Conservation (phyloP, 2,113 vertebrate species). For the Sakesphorus luctuosus region DNA sequence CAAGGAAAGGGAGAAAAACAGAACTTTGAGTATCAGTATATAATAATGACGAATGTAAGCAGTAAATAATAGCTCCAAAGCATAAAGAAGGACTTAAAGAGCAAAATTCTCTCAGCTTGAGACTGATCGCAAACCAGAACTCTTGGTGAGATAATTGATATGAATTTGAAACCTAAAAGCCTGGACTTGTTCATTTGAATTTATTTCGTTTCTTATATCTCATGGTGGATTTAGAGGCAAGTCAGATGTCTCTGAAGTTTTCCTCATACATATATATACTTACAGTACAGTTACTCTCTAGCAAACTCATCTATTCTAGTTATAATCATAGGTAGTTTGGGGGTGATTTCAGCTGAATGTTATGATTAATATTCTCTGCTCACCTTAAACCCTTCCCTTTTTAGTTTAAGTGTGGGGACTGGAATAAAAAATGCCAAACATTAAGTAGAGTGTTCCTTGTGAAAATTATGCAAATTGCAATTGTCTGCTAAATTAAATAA, state of each 20-base stretch:
- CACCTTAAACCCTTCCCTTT: neutral
- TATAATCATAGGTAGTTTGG: neutral
- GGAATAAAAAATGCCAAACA: neutral
- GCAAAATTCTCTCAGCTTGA: neutral
- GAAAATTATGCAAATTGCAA: slow-evolving; percentile 43
- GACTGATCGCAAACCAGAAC: neutral
- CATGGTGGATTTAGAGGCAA: neutral
- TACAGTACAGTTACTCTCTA: neutral
- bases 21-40: neutral
- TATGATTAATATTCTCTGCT: neutral
- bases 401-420: neutral
- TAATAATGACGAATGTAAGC: neutral
- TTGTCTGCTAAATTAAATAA: slow-evolving; percentile 45
- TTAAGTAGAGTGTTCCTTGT: neutral
- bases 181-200: neutral
- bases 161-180: neutral
- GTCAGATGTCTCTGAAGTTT: neutral
- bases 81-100: neutral
- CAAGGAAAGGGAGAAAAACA: neutral
- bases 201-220: neutral
- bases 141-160: neutral
- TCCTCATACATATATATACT: neutral
- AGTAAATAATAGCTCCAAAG: neutral
- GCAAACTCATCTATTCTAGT: neutral
- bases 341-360: neutral